Percentiles rank a stretch among this genome's conserved stretches.
Conservation (phyloP, 92 coral and sea anemone species). For the Bergia puertoricense region DNA sequence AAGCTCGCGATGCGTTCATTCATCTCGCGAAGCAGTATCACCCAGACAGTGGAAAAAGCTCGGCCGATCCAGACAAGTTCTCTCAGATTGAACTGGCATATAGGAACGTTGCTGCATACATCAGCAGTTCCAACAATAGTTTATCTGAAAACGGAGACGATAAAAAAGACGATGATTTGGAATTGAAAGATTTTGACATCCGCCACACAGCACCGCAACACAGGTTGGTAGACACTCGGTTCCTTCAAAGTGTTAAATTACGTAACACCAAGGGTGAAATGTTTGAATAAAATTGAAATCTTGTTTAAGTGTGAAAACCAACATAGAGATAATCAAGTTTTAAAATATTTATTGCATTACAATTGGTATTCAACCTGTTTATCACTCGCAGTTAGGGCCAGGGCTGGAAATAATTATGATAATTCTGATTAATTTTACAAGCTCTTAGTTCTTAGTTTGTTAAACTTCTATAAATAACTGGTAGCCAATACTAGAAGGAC, state of each 20-base stretch:
- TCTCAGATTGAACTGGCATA: slow-evolving; percentile 37
- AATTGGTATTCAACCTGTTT: too few relatives aligned
- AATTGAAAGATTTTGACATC: slow-evolving; percentile 36
- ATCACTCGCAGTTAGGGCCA: too few relatives aligned
- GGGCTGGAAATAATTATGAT: too few relatives aligned
- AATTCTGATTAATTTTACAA: too few relatives aligned
- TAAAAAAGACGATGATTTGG: not conserved
- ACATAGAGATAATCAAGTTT: too few relatives aligned
- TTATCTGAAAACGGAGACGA: not conserved
- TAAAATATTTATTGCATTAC: too few relatives aligned
- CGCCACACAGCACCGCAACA: slow-evolving; percentile 45
- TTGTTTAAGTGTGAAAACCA: too few relatives aligned
- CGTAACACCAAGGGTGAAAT: not conserved
- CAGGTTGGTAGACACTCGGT: not conserved
- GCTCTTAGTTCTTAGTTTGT: too few relatives aligned
- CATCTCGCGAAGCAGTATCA: slow-evolving; percentile 34
- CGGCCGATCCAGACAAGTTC: slow-evolving; percentile 40
- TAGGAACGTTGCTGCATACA: slow-evolving; percentile 19
- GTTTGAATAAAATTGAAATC: too few relatives aligned
- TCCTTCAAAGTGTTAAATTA: not conserved
- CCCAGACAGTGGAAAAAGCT: slow-evolving; percentile 19
- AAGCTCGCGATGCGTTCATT: slow-evolving; percentile 35
- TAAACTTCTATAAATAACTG: too few relatives aligned
- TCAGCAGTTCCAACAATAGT: not conserved
- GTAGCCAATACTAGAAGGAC: too few relatives aligned